Evolutionary conservation across 2,797 vertebrate genomes (phyloP).

Genomic region (Distichodus sexfasciatus): DNA sequence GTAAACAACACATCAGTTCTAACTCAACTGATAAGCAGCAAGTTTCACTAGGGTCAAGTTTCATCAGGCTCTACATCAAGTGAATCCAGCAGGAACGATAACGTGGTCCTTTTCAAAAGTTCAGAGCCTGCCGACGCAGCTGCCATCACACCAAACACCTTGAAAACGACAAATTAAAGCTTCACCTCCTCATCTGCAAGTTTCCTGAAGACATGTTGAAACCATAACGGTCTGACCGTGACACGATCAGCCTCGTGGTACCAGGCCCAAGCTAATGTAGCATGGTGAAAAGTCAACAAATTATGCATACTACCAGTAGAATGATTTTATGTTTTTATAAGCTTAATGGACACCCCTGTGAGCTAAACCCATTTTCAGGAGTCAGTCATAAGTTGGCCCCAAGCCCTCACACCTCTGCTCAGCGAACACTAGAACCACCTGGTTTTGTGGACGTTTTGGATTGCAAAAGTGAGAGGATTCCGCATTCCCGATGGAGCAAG

Average conservation of each 20-base stretch:
- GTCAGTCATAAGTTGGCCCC: not conserved
- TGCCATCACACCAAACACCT: not conserved
- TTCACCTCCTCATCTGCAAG: conserved; percentile 1
- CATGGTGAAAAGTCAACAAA: conserved; percentile 1
- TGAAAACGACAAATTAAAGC: not conserved
- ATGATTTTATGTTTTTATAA: conserved; percentile 38
- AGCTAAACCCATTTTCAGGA: conserved; percentile 19
- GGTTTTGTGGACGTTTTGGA: conserved; percentile 30
- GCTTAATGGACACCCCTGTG: conserved; percentile 30
- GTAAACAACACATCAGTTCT: too few species aligned
- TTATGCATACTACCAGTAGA: conserved; percentile 7
- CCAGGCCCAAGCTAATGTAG: conserved; percentile 6
- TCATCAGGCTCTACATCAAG: too few species aligned
- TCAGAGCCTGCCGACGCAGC: not conserved
- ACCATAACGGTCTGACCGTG: not conserved
- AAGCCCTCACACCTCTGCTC: conserved; percentile 22
- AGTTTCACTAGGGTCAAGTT: too few species aligned
- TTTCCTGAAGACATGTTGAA: not conserved
- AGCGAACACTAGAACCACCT: conserved; percentile 31
- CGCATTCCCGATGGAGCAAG: conserved; percentile 26
- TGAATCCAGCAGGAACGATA: conserved; percentile 7
- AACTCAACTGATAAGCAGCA: too few species aligned
- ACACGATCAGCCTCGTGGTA: not conserved
- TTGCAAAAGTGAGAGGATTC: conserved; percentile 38
- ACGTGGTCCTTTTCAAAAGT: conserved; percentile 4